Percentiles rank a stretch among this genome's conserved stretches.
Conservation (phyloP, 2,113 vertebrate species). For the Sprattus sprattus region DNA sequence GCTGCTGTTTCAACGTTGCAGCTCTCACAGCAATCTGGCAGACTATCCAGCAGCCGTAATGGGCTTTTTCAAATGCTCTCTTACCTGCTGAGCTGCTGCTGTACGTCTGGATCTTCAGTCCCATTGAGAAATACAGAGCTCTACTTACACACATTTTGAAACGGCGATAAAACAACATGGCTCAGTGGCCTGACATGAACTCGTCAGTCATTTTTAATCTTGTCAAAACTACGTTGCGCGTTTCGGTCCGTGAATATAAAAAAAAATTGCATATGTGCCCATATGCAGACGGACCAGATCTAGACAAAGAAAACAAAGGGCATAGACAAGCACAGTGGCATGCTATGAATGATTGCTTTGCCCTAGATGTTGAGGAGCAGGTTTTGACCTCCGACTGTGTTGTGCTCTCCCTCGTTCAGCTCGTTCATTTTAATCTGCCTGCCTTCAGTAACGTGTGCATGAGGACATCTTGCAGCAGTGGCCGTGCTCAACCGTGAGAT, state of each 20-base stretch:
- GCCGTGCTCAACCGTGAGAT: constrained; percentile 9
- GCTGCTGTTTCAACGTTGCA: background rate
- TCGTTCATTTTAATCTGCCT: background rate
- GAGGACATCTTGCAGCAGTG: background rate
- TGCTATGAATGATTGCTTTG: background rate
- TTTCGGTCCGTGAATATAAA: too few species aligned
- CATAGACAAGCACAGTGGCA: background rate
- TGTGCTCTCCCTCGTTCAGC: background rate
- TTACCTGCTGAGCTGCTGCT: background rate
- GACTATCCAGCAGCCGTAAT: background rate
- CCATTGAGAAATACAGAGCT: too few species aligned
- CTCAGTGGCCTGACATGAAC: background rate
- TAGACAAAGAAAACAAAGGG: background rate
- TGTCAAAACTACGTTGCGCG: background rate
- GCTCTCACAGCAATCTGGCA: background rate
- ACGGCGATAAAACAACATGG: background rate
- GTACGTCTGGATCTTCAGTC: background rate
- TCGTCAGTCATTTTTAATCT: background rate
- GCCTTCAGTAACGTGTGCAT: background rate
- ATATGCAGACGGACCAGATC: background rate
- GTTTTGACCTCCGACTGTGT: background rate
- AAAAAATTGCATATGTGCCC: too few species aligned
- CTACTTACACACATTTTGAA: background rate
- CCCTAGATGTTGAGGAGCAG: background rate
- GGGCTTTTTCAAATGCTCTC: background rate